Evolutionary conservation across 2,888 invertebrate species (phyloP), one percentile per base, ranked within the genome.

Genomic region (Catocala sponsa): DNA sequence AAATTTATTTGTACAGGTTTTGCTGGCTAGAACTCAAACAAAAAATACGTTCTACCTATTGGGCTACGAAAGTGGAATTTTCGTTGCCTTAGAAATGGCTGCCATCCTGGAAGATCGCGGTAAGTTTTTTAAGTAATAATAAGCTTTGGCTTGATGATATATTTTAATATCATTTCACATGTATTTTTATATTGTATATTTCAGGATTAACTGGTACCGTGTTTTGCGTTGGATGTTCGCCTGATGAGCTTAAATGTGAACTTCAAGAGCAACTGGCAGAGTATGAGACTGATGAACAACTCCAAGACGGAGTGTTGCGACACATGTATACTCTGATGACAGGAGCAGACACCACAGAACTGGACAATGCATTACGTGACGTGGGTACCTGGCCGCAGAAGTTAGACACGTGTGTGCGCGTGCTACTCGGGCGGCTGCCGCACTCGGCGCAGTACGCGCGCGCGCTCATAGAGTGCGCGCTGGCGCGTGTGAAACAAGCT

Each of bases 401-500:
- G 52, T 12, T 70, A n/a, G 71, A 73, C 6, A 15, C 47, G 49
- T 67, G 72, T 55, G 70, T 87, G 12, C 72, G 75, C 0, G 25
- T 25, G 25, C 25, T 25, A 4, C 25, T 25, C 25, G 25, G 25
- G 25, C 25, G 4, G 25, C 2, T 85, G 0, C 56, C 79, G 0
- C 77, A 85, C 49, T 85, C 90, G 0, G 64, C 73, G 5, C 88
- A 89, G 62, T 90, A 89, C 62, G 70, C 79, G 0, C 78, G 79
- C 12, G 76, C 75, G 7, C 56, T 83, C 0, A 78, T 90, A 6
- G 79, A 86, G 43, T 58, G 80, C 0, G 83, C 86, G 0, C 80
- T 84, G 59, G 68, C 65, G 4, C 76, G 84, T n/a, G 67, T 88
- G 5, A 13, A 59, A 32, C 75, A 80, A 35, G 72, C 65, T 4